phyloP scores from a whole-genome alignment of 2,888 invertebrate species.

The Noctua janthe region DNA sequence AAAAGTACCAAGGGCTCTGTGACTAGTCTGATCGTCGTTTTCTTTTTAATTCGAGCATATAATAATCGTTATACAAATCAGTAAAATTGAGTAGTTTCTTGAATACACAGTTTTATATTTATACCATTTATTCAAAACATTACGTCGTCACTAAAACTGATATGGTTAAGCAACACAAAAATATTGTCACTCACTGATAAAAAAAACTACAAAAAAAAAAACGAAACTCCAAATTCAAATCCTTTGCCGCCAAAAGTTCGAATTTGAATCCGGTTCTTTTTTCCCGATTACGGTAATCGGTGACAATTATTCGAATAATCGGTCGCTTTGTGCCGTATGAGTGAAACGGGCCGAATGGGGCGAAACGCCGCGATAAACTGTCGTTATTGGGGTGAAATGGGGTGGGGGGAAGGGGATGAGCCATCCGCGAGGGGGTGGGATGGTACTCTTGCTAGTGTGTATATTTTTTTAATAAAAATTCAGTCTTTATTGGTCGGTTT shows the following conservation, averaged over 20 bases:
- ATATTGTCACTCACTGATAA: not conserved
- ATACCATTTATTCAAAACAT: not conserved
- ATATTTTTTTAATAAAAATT: constrained; percentile 52
- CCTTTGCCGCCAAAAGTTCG: constrained; percentile 14
- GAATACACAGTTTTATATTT: not conserved
- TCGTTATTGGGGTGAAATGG: constrained; percentile 73
- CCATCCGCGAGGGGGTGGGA: constrained; percentile 57
- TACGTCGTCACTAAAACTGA: not conserved
- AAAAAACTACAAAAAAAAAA: not conserved
- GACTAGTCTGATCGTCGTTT: not conserved
- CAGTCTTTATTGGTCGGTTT: constrained; percentile 55
- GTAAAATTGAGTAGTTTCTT: not conserved
- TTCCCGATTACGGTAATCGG: constrained; percentile 57
- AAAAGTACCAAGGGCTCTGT: not conserved
- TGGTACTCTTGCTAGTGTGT: constrained; percentile 56
- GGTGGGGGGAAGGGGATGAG: constrained; percentile 62
- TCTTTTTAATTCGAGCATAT: not conserved
- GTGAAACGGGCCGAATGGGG: constrained; percentile 82
- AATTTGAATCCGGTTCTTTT: constrained; percentile 39
- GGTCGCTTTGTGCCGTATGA: constrained; percentile 76
- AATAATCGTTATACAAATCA: no score
- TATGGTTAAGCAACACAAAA: not conserved
- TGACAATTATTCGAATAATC: constrained; percentile 75
- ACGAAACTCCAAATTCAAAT: constrained; percentile 14
- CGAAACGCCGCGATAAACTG: constrained; percentile 81